Evolutionary conservation across 2,888 invertebrate species (phyloP).

Genomic region (Tenthredo amoena): DNA sequence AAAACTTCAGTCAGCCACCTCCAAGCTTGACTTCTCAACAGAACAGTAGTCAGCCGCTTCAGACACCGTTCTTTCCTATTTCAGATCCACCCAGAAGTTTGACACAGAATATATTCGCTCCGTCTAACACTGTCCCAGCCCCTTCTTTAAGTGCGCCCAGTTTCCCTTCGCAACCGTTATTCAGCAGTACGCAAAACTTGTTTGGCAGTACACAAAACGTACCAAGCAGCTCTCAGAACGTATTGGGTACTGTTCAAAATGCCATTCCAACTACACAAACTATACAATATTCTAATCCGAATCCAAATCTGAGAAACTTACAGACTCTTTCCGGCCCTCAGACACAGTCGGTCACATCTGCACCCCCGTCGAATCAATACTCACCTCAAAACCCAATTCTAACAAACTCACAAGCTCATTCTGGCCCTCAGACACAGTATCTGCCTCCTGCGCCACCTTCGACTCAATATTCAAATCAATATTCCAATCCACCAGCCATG

Average conservation of each 20-base stretch:
- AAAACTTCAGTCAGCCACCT: conserved; percentile 43
- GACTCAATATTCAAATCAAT: conserved; percentile 57
- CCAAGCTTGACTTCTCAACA: conserved; percentile 23
- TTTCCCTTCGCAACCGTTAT: conserved; percentile 39
- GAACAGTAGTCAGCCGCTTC: conserved; percentile 39
- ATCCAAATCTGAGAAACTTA: neutral
- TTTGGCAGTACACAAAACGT: conserved; percentile 55
- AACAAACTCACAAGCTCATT: conserved; percentile 58
- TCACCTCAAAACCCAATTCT: conserved; percentile 57
- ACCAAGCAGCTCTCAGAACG: conserved; percentile 46
- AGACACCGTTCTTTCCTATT: conserved; percentile 18
- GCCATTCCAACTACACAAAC: conserved; percentile 40
- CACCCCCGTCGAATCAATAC: conserved; percentile 24
- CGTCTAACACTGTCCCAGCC: neutral
- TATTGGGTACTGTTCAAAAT: conserved; percentile 22
- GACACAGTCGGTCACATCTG: conserved; percentile 12
- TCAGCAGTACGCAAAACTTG: conserved; percentile 54
- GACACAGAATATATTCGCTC: conserved; percentile 53
- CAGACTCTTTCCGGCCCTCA: conserved; percentile 15
- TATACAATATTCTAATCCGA: conserved; percentile 15
- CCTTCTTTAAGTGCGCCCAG: neutral
- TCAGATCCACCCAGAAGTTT: conserved; percentile 44
- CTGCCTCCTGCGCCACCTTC: conserved; percentile 53
- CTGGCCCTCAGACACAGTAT: conserved; percentile 29
- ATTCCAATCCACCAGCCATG: conserved; percentile 55